Percentiles rank a stretch among this genome's conserved stretches.
phyloP scores from a whole-genome alignment of 2,113 vertebrate genomes.

The Pseudopodoces humilis region DNA sequence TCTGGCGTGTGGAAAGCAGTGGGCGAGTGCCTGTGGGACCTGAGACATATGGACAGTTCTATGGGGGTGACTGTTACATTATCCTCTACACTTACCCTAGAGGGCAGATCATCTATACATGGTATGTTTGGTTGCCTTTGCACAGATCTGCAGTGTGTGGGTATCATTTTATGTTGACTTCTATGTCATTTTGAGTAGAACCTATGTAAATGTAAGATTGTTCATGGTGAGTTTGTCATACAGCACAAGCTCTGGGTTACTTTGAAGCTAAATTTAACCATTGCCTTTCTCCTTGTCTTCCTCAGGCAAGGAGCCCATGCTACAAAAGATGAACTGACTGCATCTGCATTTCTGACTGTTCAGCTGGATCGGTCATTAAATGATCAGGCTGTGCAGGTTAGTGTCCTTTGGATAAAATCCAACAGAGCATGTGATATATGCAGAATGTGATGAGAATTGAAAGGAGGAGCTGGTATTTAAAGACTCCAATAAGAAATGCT shows the following conservation, averaged over 20 bases:
- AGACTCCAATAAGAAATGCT: background rate
- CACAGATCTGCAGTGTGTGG: background rate
- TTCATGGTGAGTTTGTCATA: background rate
- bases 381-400: slow-evolving; percentile 86
- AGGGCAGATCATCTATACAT: slow-evolving; percentile 90
- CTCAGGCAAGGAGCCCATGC: slow-evolving; percentile 86
- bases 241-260: background rate
- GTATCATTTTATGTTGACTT: background rate
- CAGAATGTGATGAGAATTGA: background rate
- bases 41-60: slow-evolving; percentile 83
- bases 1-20: slow-evolving; percentile 87
- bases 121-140: slow-evolving; percentile 70
- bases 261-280: background rate
- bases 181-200: background rate
- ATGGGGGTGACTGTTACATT: slow-evolving; percentile 91
- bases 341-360: slow-evolving; percentile 90
- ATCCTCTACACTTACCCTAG: slow-evolving; percentile 86
- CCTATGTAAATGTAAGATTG: background rate
- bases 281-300: background rate
- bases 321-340: slow-evolving; percentile 85
- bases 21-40: slow-evolving; percentile 78
- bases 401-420: background rate
- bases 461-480: background rate
- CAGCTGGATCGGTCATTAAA: slow-evolving; percentile 85
- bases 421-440: background rate